Evolutionary conservation across 2,113 vertebrate species (phyloP), one percentile per base, ranked within the genome.

Genomic region (Dasypus novemcinctus): DNA sequence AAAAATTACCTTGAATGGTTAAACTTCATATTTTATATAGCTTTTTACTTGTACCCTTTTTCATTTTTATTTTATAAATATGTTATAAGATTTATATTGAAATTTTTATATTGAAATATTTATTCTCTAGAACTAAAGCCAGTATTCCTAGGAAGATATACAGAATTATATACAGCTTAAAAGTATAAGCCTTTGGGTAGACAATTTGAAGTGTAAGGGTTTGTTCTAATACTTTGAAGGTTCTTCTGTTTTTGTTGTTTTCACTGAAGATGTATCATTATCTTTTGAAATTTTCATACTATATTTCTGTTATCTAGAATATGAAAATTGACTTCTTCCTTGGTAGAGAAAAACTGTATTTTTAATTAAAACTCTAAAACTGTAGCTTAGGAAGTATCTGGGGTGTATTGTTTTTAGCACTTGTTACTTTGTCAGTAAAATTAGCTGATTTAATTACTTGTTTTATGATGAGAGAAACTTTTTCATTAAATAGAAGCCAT

Each of bases 31-130:
- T 74, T 83, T 93, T 74, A 38, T 87, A 5, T 59, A 52, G 81
- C 69, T 90, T 93, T 82, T 52, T 92, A 78, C 79, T 94, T n/a
- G n/a, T n/a, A n/a, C n/a, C n/a, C 84, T 94, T 91, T 78, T 86
- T 86, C 36, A 78, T 57, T 87, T 92, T 57, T 75, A 71, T 74
- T 93, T 93, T 94, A 81, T 87, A 83, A 94, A 91, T 81, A 38
- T 12, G 61, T 82, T 52, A 29, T 84, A 7, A 41, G 74, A 61
- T 36, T 92, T 82, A n/a, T 10, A 86, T 84, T 87, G 72, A 20
- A 90, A 20, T 11, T 25, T 95, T 79, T 93, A 63, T 18, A 1
- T 69, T 90, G 66, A 72, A 94, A 68, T 94, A 88, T 38, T 74
- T 88, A 76, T 75, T 93, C 74, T 52, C 79, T 78, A 59, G 21